Percentiles rank a stretch among this genome's conserved stretches.
phyloP scores from a whole-genome alignment of 2,888 invertebrate species.

The Strigamia maritima region DNA sequence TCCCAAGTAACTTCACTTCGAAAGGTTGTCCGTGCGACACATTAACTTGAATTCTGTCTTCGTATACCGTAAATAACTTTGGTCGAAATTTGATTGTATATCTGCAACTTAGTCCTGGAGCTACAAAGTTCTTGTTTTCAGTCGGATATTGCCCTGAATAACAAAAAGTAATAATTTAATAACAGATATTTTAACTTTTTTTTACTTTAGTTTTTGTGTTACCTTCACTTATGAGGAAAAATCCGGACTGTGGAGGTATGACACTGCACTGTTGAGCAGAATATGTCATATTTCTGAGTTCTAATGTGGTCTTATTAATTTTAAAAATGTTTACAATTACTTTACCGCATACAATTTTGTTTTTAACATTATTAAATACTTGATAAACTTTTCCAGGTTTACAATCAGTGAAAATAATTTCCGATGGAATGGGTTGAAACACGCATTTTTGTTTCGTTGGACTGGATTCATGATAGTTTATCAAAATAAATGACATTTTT shows the following conservation, averaged over 20 bases:
- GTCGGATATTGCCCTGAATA: background rate
- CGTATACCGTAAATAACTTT: background rate
- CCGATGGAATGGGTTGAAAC: background rate
- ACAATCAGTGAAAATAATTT: background rate
- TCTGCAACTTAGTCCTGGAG: background rate
- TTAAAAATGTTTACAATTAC: background rate
- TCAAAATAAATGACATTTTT: no score
- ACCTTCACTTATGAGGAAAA: background rate
- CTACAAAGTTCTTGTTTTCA: background rate
- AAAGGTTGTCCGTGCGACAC: background rate
- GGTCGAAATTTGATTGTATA: background rate
- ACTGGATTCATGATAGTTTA: no score
- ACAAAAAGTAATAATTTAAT: no score
- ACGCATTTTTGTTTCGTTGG: background rate
- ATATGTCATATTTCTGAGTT: background rate
- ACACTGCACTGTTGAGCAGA: background rate
- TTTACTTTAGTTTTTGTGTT: no score
- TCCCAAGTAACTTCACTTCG: background rate
- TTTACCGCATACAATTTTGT: background rate
- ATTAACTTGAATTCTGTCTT: background rate
- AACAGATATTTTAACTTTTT: no score
- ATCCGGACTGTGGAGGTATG: background rate
- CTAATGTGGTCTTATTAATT: background rate
- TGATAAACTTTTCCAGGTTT: background rate
- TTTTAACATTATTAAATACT: background rate